phyloP scores from a whole-genome alignment of 2,797 vertebrate genomes.

The Malacoraja senta region DNA sequence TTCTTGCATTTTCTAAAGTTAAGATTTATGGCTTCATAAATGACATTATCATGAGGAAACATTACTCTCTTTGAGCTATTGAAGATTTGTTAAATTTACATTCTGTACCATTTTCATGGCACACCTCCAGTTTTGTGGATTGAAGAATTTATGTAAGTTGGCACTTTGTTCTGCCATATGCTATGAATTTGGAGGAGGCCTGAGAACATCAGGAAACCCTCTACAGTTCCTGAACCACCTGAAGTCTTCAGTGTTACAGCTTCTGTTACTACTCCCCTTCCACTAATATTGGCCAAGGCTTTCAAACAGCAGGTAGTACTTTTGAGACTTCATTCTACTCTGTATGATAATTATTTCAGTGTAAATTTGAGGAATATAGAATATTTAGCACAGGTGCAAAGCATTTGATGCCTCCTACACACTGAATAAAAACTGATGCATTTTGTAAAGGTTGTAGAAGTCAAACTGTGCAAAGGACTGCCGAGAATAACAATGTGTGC shows the following conservation, averaged over 20 bases:
- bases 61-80: neutral
- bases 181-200: neutral
- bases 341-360: conserved; percentile 17
- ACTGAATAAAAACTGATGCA: conserved; percentile 21
- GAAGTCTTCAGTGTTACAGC: neutral
- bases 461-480: conserved; percentile 1
- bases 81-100: neutral
- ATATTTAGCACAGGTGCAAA: conserved; percentile 23
- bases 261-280: neutral
- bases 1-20: neutral
- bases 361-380: conserved; percentile 13
- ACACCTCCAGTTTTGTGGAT: neutral
- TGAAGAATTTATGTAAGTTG: neutral
- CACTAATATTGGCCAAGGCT: neutral
- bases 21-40: neutral
- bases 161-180: conserved; percentile 2
- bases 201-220: neutral
- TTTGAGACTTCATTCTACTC: neutral
- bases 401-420: conserved; percentile 33
- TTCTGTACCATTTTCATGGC: neutral
- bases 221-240: neutral
- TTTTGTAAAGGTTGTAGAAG: conserved; percentile 14
- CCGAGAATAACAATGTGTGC: neutral
- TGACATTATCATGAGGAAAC: neutral
- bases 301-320: conserved; percentile 4